These are phyloP conservation scores for Cerastis rubricosa DNA, from an alignment of 2,888 invertebrate genomes.

Conservation along the genomic window DNA sequence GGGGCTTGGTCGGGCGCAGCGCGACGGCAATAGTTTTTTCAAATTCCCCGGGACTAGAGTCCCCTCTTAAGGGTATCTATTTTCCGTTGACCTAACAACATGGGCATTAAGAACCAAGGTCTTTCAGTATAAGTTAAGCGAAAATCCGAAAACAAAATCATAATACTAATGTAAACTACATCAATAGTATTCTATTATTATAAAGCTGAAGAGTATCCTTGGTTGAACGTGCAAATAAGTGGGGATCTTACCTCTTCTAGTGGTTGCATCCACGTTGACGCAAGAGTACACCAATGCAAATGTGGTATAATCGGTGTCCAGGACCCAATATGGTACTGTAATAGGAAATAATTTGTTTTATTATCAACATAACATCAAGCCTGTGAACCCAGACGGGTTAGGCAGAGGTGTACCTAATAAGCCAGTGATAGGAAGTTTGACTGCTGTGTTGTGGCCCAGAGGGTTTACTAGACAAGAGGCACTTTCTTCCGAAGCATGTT, in stretches of 20 bases:
- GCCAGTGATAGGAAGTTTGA: not conserved
- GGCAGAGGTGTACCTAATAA: not conserved
- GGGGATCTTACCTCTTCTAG: constrained; percentile 35
- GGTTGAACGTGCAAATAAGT: no score
- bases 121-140: not conserved
- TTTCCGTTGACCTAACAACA: not conserved
- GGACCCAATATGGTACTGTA: constrained; percentile 40
- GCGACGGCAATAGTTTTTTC: no score
- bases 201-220: no score
- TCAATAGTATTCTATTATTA: no score
- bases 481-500: not conserved
- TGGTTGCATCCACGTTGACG: not conserved
- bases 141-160: no score
- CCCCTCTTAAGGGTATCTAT: no score
- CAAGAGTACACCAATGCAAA: constrained; percentile 53
- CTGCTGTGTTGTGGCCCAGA: no score
- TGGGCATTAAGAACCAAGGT: not conserved
- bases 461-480: not conserved
- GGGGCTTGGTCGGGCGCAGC: no score
- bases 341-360: constrained; percentile 10
- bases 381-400: not conserved
- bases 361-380: not conserved
- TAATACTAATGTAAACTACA: no score
- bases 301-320: constrained; percentile 44
- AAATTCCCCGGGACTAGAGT: no score